phyloP scores from a whole-genome alignment of 2,113 vertebrate genomes.

The Channa argus region DNA sequence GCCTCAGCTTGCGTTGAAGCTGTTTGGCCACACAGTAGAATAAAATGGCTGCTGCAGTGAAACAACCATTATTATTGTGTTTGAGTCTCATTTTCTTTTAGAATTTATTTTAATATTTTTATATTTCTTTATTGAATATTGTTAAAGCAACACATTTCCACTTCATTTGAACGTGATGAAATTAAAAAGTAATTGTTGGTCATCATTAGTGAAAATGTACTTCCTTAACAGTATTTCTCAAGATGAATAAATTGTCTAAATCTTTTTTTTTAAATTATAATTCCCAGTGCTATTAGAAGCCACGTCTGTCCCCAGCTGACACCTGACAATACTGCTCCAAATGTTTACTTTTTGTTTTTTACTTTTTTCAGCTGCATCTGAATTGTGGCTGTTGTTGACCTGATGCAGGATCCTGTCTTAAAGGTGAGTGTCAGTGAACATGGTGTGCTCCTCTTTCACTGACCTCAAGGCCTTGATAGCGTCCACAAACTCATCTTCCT shows the following conservation, averaged over 20 bases:
- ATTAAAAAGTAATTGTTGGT: neutral
- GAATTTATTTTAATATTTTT: no score
- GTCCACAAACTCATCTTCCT: conserved; percentile 91
- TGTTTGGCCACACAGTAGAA: neutral
- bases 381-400: conserved; percentile 19
- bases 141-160: no score
- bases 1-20: conserved; percentile 8
- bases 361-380: no score
- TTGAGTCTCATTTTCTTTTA: no score
- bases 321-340: conserved; percentile 27
- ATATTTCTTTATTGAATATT: no score
- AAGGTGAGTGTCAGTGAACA: conserved; percentile 88
- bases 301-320: neutral
- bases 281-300: neutral
- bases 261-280: neutral
- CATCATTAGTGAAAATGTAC: neutral
- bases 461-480: conserved; percentile 93
- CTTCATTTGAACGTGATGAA: neutral
- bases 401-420: conserved; percentile 23
- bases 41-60: neutral
- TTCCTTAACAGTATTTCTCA: neutral
- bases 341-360: conserved; percentile 1
- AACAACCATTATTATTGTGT: neutral
- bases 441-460: conserved; percentile 89
- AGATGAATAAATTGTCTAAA: neutral